Evolutionary conservation across 2,888 invertebrate genomes (phyloP).

Genomic region (Rhamnusium bicolor): DNA sequence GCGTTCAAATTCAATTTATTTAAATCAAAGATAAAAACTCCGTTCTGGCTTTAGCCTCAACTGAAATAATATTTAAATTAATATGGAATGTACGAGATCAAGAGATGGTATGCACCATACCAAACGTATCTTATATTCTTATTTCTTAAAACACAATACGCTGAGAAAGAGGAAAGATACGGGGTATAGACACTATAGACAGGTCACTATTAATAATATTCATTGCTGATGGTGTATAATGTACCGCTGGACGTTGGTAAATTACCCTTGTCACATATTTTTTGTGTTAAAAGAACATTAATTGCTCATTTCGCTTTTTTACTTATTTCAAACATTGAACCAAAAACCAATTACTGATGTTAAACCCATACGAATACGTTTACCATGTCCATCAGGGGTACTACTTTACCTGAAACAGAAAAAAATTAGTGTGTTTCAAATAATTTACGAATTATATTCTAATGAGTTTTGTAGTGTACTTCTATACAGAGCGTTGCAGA

Average conservation of each 20-base stretch:
- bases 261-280: slow-evolving; percentile 50
- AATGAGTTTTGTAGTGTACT: too few relatives aligned
- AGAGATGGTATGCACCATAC: slow-evolving; percentile 45
- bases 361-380: background rate
- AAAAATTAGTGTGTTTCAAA: background rate
- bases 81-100: slow-evolving; percentile 50
- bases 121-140: slow-evolving; percentile 48
- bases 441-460: background rate
- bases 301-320: slow-evolving; percentile 47
- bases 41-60: slow-evolving; percentile 35
- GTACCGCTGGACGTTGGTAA: slow-evolving; percentile 51
- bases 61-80: slow-evolving; percentile 52
- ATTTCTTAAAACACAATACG: slow-evolving; percentile 52
- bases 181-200: slow-evolving; percentile 55
- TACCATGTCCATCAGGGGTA: background rate
- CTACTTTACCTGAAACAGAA: background rate
- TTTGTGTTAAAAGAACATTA: slow-evolving; percentile 45
- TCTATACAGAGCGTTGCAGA: too few relatives aligned
- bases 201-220: slow-evolving; percentile 59
- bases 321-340: slow-evolving; percentile 19
- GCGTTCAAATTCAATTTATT: slow-evolving; percentile 37
- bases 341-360: background rate
- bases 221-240: slow-evolving; percentile 53
- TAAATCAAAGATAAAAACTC: slow-evolving; percentile 43
- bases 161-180: slow-evolving; percentile 44